Base-by-base conservation (phyloP, 2,888 invertebrate genomes). In the Amorpha juglandis region DNA sequence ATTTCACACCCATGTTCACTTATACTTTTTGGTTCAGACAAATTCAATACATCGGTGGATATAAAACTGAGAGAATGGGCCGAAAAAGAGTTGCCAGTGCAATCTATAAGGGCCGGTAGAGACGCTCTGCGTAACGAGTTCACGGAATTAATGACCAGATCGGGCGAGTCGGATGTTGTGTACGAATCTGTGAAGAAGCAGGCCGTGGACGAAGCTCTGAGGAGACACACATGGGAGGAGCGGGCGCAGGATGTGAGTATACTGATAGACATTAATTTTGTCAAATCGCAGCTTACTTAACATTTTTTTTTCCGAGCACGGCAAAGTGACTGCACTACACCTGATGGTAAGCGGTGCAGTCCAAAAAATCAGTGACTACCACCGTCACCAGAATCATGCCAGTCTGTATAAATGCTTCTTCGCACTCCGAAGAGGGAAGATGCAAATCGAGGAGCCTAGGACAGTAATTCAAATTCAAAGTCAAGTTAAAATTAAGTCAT, bases 11-110 rank as follows among this genome's bases (percentile, higher is more conserved):
- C 8, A 38, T n/a, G 12, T 6, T 2, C 12, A 14, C 19, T 4
- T 21, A 27, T 63, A 27, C 42, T 8, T 0, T 63, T 33, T 35
- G 12, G 9, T 16, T 48, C 16, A 96, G 97, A 96, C 82, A 97
- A 96, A 52, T 97, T 97, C 86, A 97, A 97, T 87, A 97, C 97
- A 0, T 95, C 96, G 51, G 96, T 97, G 21, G 99, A 99, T 87
- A 99, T 99, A 71, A 98, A 98, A 85, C 94, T 99, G 14, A 96
- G 98, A 70, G 97, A 99, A 78, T 99, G 99, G 99, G 98, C 99
- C 0, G 99, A 99, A 80, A 95, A 96, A 69, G 97, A 96, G 63
- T 92, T 99, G 65, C 99, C 99, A 0, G 94, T 95, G 0, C 96
- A 96, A 83, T 91, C 92, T 0, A 81, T 93, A 2, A 75, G 79